Conservation (phyloP, 2,888 invertebrate species). For the Merodon equestris region DNA sequence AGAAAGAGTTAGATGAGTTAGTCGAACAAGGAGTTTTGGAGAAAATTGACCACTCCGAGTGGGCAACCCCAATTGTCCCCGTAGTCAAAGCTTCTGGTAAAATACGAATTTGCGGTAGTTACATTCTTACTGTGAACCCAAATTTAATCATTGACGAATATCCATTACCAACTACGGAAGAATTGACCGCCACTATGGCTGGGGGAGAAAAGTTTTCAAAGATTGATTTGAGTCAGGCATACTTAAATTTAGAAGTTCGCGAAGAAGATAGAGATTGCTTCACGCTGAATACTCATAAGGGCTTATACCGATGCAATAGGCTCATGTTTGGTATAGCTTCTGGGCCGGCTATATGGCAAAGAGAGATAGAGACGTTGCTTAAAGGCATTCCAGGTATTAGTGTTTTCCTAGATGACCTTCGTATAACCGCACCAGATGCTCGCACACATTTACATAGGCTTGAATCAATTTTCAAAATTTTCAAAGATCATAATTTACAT, state of each 20-base stretch:
- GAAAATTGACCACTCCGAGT: slow-evolving; percentile 71
- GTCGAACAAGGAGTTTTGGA: too few relatives aligned
- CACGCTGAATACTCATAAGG: slow-evolving; percentile 74
- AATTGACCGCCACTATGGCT: too few relatives aligned
- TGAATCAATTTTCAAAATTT: slow-evolving; percentile 67
- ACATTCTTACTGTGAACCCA: slow-evolving; percentile 71
- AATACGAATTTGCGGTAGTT: slow-evolving; percentile 70
- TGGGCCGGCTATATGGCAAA: slow-evolving; percentile 74
- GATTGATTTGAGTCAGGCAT: slow-evolving; percentile 73
- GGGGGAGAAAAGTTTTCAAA: slow-evolving; percentile 71
- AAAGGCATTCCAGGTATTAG: slow-evolving; percentile 70
- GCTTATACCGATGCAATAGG: slow-evolving; percentile 72
- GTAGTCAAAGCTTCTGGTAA: slow-evolving; percentile 70
- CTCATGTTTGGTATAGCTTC: slow-evolving; percentile 73
- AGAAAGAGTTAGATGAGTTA: too few relatives aligned
- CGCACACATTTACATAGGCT: slow-evolving; percentile 69
- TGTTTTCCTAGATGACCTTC: slow-evolving; percentile 71
- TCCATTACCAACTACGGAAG: too few relatives aligned
- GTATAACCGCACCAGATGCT: slow-evolving; percentile 69
- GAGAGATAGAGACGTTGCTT: slow-evolving; percentile 71
- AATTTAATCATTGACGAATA: too few relatives aligned
- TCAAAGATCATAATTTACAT: slow-evolving; percentile 70
- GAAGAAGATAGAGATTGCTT: too few relatives aligned
- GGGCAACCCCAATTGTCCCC: slow-evolving; percentile 73
- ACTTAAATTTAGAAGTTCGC: slow-evolving; percentile 74